A percentile compares a stretch with the other conserved stretches of the same genome.
Conservation (phyloP, 1,140 invertebrate species). For the Bombus sylvicola region DNA sequence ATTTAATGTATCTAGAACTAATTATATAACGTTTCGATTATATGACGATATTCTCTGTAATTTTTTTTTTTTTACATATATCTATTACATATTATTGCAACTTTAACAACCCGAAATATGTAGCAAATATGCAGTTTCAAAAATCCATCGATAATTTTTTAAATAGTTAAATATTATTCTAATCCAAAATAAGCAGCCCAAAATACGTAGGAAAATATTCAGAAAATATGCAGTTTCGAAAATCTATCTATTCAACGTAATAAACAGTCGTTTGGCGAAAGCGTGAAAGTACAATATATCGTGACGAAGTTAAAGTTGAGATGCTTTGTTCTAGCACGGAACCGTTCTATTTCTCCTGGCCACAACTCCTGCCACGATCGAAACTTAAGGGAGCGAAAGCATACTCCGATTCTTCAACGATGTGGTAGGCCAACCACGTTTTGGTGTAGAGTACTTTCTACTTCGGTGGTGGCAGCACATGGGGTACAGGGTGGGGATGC, state of each 20-base stretch:
- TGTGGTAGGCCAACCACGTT: slow-evolving; percentile 54
- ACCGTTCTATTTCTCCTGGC: slow-evolving; percentile 5
- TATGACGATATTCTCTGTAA: too few species aligned
- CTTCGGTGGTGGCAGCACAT: slow-evolving; percentile 70
- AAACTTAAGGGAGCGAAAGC: slow-evolving; percentile 50
- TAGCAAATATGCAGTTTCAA: too few species aligned
- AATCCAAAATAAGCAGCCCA: too few species aligned
- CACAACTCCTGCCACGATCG: slow-evolving; percentile 54
- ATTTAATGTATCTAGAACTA: too few species aligned
- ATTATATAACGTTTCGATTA: too few species aligned
- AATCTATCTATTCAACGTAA: not conserved
- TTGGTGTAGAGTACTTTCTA: slow-evolving; percentile 58
- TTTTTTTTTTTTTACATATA: too few species aligned
- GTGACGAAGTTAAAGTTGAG: slow-evolving; percentile 3
- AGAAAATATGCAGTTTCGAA: not conserved
- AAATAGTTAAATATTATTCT: too few species aligned
- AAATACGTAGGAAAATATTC: not conserved
- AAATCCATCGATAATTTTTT: too few species aligned
- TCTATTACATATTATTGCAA: too few species aligned
- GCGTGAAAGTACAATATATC: not conserved
- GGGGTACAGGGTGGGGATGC: slow-evolving; percentile 65
- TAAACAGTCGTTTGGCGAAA: not conserved
- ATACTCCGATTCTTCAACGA: slow-evolving; percentile 44
- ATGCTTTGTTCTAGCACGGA: slow-evolving; percentile 4
- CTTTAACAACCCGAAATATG: too few species aligned